Evolutionary conservation across 37 sponge, comb jelly and placozoan genomes (phyloP).

Genomic region (Beroe ovata): DNA sequence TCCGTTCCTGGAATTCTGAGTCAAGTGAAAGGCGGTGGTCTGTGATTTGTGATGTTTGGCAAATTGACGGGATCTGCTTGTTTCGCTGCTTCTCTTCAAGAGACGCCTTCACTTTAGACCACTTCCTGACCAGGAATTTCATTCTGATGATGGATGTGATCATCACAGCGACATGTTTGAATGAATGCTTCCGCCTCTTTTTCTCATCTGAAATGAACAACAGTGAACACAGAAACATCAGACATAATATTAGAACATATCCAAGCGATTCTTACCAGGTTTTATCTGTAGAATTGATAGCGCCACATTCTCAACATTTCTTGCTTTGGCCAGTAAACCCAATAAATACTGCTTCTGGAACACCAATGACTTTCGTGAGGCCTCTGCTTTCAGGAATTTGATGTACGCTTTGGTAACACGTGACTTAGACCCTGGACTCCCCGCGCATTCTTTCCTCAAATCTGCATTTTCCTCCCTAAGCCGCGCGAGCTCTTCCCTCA

Average conservation of each 20-base stretch:
- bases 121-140: constrained; percentile 1
- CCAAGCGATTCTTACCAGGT: not conserved
- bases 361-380: constrained; percentile 6
- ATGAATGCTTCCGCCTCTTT: not conserved
- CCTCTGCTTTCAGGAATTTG: constrained; percentile 33
- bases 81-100: constrained; percentile 43
- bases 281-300: constrained; percentile 47
- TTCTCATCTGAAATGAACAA: constrained; percentile 5
- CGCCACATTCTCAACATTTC: constrained; percentile 3
- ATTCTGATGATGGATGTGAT: not conserved
- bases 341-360: constrained; percentile 60
- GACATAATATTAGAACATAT: not conserved
- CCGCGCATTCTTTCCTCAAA: not conserved
- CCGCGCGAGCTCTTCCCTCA: constrained; percentile 3
- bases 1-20: not conserved
- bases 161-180: constrained; percentile 6
- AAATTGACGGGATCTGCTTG: not conserved
- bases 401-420: constrained; percentile 42
- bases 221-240: no score
- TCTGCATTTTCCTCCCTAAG: constrained; percentile 18
- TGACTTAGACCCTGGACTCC: not conserved
- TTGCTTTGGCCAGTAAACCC: constrained; percentile 6
- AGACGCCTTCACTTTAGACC: constrained; percentile 20
- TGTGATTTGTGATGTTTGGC: not conserved
- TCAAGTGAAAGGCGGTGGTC: not conserved